Evolutionary conservation across 2,888 invertebrate genomes (phyloP).

Genomic region (Pyrrhia umbra): DNA sequence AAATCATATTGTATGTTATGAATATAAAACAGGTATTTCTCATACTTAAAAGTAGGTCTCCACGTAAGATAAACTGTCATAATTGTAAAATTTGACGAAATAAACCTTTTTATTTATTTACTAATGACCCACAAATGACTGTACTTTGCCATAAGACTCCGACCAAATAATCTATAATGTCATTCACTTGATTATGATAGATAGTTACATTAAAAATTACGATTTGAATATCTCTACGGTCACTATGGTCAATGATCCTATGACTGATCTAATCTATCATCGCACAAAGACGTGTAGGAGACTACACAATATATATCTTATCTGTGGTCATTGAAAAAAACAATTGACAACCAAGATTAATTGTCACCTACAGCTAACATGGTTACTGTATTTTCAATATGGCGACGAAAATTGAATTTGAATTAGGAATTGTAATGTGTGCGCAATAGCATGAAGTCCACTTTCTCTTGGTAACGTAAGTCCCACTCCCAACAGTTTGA

Average conservation of each 20-base stretch:
- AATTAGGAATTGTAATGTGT: not conserved
- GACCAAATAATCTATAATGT: slow-evolving; percentile 14
- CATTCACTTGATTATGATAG: slow-evolving; percentile 51
- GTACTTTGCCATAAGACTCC: not conserved
- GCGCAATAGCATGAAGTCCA: not conserved
- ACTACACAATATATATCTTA: slow-evolving; percentile 41
- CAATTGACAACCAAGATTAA: slow-evolving; percentile 45
- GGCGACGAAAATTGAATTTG: slow-evolving; percentile 1
- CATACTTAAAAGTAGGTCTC: no score
- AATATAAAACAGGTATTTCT: no score
- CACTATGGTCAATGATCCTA: slow-evolving; percentile 38
- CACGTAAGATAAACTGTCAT: no score
- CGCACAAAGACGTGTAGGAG: slow-evolving; percentile 39
- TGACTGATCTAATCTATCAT: slow-evolving; percentile 52
- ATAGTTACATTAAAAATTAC: slow-evolving; percentile 34
- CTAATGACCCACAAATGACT: not conserved
- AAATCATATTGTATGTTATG: no score
- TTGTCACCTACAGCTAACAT: slow-evolving; percentile 25
- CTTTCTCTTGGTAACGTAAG: not conserved
- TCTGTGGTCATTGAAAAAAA: slow-evolving; percentile 38
- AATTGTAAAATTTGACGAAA: no score
- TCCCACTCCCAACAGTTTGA: not conserved
- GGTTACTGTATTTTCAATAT: slow-evolving; percentile 18
- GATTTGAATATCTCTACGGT: slow-evolving; percentile 27
- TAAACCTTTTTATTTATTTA: no score